These are phyloP conservation scores for Phataginus tetradactyla DNA, from an alignment of 2,797 vertebrate genomes.

Conservation along the genomic window DNA sequence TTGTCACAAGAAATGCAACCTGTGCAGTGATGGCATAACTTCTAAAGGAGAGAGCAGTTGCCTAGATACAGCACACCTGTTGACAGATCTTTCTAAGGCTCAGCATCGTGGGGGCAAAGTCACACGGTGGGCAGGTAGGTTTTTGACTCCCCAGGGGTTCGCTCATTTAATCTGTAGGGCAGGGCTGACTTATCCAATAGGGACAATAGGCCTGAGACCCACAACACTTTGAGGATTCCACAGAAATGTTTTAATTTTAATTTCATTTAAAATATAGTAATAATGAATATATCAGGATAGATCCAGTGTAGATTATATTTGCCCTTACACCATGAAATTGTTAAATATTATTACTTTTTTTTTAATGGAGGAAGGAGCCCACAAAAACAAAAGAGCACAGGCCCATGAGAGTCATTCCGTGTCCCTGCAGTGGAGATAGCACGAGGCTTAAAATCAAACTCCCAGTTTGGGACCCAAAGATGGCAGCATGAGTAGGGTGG, in stretches of 20 bases:
- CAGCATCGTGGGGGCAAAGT: neutral
- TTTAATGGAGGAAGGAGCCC: neutral
- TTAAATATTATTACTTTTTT: neutral
- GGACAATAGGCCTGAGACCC: neutral
- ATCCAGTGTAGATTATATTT: neutral
- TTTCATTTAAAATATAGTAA: conserved; percentile 30
- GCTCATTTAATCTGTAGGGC: neutral
- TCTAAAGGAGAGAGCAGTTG: neutral
- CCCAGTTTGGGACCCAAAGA: no score
- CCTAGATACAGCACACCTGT: neutral
- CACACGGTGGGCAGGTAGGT: neutral
- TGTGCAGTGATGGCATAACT: neutral
- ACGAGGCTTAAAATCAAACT: neutral
- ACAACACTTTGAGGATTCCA: neutral
- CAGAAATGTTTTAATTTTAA: neutral
- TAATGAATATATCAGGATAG: neutral
- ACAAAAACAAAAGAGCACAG: neutral
- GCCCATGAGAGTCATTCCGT: neutral
- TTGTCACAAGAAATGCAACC: neutral
- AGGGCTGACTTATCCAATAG: neutral
- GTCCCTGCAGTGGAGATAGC: rapidly evolving
- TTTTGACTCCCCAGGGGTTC: rapidly evolving
- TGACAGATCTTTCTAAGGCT: neutral
- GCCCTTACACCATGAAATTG: neutral
- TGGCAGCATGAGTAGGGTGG: no score